Evolutionary conservation across 2,797 vertebrate genomes (phyloP).

Genomic region (Etheostoma nigrum): DNA sequence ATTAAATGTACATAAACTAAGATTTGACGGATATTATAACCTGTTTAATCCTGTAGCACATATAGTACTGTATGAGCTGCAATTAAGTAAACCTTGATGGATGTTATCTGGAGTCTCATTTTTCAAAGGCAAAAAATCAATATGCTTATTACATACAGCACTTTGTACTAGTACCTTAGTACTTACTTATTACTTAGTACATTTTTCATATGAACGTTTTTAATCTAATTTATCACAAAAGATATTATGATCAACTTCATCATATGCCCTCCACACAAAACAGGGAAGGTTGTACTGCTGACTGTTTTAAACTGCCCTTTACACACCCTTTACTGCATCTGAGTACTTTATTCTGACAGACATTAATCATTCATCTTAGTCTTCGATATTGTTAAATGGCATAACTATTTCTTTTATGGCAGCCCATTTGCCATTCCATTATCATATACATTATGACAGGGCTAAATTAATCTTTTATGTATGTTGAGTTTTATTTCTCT

Average conservation of each 20-base stretch:
- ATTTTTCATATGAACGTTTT: neutral
- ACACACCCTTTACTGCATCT: slow-evolving; percentile 17
- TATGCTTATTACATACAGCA: neutral
- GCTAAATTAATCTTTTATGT: slow-evolving; percentile 54
- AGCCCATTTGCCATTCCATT: slow-evolving; percentile 46
- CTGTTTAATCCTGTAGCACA: slow-evolving; percentile 27
- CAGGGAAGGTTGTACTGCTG: neutral
- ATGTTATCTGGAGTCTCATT: slow-evolving; percentile 14
- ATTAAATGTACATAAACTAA: slow-evolving; percentile 9
- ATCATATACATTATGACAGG: slow-evolving; percentile 44
- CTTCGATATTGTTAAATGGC: slow-evolving; percentile 43
- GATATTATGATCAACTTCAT: neutral
- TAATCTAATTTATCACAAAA: slow-evolving; percentile 5
- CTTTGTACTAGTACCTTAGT: neutral
- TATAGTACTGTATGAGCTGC: neutral
- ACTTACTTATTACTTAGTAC: neutral
- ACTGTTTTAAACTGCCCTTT: slow-evolving; percentile 14
- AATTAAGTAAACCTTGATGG: slow-evolving; percentile 3
- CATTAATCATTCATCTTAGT: slow-evolving; percentile 59
- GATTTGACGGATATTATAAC: slow-evolving; percentile 15
- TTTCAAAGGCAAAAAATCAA: slow-evolving; percentile 3
- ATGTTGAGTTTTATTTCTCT: slow-evolving; percentile 16
- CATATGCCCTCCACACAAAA: slow-evolving; percentile 17
- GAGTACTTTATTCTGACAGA: slow-evolving; percentile 40
- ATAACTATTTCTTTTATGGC: slow-evolving; percentile 33